Evolutionary conservation across 2,888 invertebrate genomes (phyloP).

Genomic region (Zootermopsis nevadensis): DNA sequence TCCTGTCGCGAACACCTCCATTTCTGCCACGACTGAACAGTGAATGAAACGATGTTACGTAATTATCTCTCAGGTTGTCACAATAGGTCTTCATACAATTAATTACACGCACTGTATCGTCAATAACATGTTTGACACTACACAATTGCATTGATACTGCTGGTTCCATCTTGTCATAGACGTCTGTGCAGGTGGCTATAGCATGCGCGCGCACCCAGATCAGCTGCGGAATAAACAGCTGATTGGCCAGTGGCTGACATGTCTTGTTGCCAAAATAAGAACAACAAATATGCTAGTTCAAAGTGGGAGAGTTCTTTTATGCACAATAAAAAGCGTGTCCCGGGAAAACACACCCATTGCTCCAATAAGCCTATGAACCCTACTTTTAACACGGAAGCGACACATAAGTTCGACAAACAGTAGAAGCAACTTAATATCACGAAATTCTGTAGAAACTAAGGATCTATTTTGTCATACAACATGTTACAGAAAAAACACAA

Average conservation of each 20-base stretch:
- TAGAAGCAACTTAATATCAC: neutral
- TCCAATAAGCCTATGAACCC: neutral
- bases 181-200: slow-evolving; percentile 9
- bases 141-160: slow-evolving; percentile 14
- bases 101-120: slow-evolving; percentile 19
- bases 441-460: too few relatives aligned
- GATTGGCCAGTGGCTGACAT: slow-evolving; percentile 41
- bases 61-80: neutral
- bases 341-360: slow-evolving; percentile 23
- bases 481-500: too few relatives aligned
- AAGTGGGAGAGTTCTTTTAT: neutral
- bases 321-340: slow-evolving; percentile 19
- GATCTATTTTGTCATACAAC: too few relatives aligned
- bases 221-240: slow-evolving; percentile 43
- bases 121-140: neutral
- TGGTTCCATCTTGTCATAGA: slow-evolving; percentile 36
- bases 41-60: neutral
- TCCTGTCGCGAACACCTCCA: neutral
- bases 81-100: slow-evolving; percentile 15
- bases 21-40: neutral
- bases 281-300: slow-evolving; percentile 28
- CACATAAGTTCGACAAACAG: neutral
- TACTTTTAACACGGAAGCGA: neutral
- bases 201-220: slow-evolving; percentile 31
- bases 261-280: slow-evolving; percentile 23